A percentile compares a stretch with the other conserved stretches of the same genome.
Conservation (phyloP, 2,797 vertebrate species). For the Mormyrus hasselquistii region DNA sequence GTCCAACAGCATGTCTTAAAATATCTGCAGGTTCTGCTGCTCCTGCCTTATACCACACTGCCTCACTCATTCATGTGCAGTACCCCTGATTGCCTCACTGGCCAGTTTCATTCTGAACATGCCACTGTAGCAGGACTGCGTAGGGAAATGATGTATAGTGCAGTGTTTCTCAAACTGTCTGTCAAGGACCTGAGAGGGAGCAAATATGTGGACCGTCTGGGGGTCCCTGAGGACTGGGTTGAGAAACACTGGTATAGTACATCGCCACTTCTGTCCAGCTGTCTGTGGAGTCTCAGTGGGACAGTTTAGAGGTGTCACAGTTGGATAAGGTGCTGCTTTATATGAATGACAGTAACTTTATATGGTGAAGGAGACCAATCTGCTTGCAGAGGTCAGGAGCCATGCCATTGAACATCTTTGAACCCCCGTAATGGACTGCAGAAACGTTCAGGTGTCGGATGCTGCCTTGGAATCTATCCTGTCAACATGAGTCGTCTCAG, state of each 20-base stretch:
- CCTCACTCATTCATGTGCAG: neutral
- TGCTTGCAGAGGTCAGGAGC: neutral
- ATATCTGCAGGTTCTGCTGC: constrained; percentile 6
- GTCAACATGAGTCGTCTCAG: neutral
- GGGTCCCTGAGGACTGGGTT: neutral
- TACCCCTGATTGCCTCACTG: neutral
- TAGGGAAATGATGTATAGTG: neutral
- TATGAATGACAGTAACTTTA: neutral
- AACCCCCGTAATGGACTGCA: neutral
- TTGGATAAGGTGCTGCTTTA: constrained; percentile 1
- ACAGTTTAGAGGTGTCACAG: neutral
- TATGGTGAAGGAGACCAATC: neutral
- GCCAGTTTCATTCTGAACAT: neutral
- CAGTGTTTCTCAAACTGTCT: neutral
- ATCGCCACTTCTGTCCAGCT: neutral
- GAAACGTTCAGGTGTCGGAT: neutral
- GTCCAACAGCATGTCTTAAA: neutral
- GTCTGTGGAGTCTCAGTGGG: neutral
- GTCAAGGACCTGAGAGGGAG: neutral
- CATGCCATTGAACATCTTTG: constrained; percentile 1
- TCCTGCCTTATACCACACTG: neutral
- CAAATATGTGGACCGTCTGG: neutral
- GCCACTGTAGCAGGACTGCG: neutral
- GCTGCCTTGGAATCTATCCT: neutral
- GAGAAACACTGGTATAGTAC: neutral